Base-by-base conservation (phyloP, 2,797 vertebrate genomes). In the Thripadectes ignobilis region DNA sequence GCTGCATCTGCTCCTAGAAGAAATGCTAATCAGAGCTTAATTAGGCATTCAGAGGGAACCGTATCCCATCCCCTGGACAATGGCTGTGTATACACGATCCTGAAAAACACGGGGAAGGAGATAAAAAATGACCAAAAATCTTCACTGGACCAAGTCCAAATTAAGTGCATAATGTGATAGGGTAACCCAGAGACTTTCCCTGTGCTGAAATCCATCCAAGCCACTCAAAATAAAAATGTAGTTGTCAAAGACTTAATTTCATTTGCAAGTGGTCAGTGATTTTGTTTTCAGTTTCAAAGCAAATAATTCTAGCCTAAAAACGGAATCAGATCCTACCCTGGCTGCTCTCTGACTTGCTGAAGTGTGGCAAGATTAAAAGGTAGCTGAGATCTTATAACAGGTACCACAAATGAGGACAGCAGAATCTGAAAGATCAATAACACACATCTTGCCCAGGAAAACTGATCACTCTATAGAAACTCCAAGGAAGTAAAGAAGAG, bases 21-120 rank as follows among this genome's bases (percentile, higher is more conserved):
- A 97, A 96, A 97, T 95, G 96, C 93, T 97, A 97, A 98, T 97
- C 52, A 8, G 71, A 14, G 34, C 39, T 88, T 93, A 94, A 95
- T 93, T 96, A 95, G 66, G 78, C 85, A 96, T 96, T 96, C 95
- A 91, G 76, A 84, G 69, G 80, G 84, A 93, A 78, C 85, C 0
- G 14, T 89, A 86, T 82, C 72, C 88, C 55, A 34, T 84, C 67
- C 82, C 68, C 45, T 65, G 93, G 85, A 95, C 79, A 81, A 95
- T 14, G n/a, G 62, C 62, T 54, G 6, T 81, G 62, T 75, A 72
- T 83, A 52, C 66, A 43, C 2, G 27, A 91, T 92, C 86, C 88
- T 89, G 85, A 76, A 78, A 84, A 94, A 57, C 52, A 82, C 34
- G 45, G 61, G 36, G 62, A 88, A 82, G 80, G 61, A 93, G 59